Evolutionary conservation across 2,888 invertebrate species (phyloP).

Genomic region (Myopa testacea): DNA sequence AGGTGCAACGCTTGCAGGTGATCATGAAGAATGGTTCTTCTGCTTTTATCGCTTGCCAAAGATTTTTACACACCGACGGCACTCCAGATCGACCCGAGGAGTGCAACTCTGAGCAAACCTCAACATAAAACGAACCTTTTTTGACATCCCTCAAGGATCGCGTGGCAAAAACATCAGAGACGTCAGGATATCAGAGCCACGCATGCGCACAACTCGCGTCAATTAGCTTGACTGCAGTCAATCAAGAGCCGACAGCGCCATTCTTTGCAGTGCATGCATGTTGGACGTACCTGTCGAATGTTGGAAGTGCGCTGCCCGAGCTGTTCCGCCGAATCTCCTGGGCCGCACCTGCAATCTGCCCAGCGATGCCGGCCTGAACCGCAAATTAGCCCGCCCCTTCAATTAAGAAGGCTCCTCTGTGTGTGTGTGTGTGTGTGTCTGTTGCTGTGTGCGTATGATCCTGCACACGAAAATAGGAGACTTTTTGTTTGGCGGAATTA

Average conservation of each 20-base stretch:
- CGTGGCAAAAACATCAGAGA: conserved; percentile 49
- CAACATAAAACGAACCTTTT: neutral
- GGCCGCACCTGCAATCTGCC: conserved; percentile 57
- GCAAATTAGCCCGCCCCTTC: conserved; percentile 62
- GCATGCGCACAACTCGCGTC: conserved; percentile 57
- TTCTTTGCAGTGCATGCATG: neutral
- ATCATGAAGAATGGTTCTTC: neutral
- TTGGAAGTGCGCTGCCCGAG: conserved; percentile 11
- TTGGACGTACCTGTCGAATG: conserved; percentile 29
- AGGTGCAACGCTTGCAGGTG: conserved; percentile 36
- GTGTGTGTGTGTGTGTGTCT: conserved; percentile 40
- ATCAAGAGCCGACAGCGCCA: conserved; percentile 31
- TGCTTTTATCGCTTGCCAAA: neutral
- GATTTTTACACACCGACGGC: neutral
- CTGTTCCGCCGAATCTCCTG: conserved; percentile 25
- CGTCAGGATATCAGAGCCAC: conserved; percentile 22
- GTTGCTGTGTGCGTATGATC: conserved; percentile 30
- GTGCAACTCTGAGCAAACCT: neutral
- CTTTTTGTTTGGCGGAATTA: conserved; percentile 4
- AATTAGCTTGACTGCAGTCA: conserved; percentile 49
- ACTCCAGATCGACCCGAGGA: neutral
- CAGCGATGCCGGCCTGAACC: conserved; percentile 53
- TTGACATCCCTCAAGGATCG: conserved; percentile 53
- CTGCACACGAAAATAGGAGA: neutral
- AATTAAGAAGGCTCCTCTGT: conserved; percentile 52